A percentile compares a stretch with the other conserved stretches of the same genome.
These are phyloP conservation scores for Athetis lepigone DNA, from an alignment of 2,888 invertebrate species.

Conservation along the genomic window DNA sequence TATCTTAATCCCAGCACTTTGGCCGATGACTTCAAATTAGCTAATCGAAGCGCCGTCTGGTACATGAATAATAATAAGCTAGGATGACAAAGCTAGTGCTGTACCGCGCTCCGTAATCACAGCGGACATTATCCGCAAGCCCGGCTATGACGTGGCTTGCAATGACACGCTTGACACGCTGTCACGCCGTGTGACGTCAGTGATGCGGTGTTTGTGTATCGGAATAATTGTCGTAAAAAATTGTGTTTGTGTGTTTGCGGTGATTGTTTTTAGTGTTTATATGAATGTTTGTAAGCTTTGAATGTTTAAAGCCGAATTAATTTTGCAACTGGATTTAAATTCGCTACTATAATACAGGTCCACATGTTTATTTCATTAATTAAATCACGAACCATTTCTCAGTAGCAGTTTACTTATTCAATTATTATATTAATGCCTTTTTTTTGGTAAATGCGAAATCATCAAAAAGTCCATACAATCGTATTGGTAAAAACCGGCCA, in stretches of 20 bases:
- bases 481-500: too few species aligned
- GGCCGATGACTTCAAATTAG: slow-evolving; percentile 62
- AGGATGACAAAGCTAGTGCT: slow-evolving; percentile 51
- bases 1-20: slow-evolving; percentile 56
- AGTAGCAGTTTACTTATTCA: too few species aligned
- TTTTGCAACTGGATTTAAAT: not conserved
- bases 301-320: not conserved
- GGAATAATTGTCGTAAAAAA: slow-evolving; percentile 38
- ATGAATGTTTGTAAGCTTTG: not conserved
- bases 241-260: slow-evolving; percentile 17
- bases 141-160: slow-evolving; percentile 54
- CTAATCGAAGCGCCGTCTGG: slow-evolving; percentile 59
- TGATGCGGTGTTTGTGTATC: slow-evolving; percentile 48
- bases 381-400: too few species aligned
- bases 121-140: slow-evolving; percentile 56
- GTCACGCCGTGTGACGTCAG: slow-evolving; percentile 45
- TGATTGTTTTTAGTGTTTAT: slow-evolving; percentile 1
- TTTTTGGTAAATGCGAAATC: too few species aligned
- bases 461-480: too few species aligned
- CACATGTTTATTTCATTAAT: too few species aligned
- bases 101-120: slow-evolving; percentile 51
- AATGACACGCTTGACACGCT: slow-evolving; percentile 58
- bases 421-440: too few species aligned
- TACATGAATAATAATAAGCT: slow-evolving; percentile 60
- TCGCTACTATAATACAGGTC: not conserved